Base-by-base conservation (phyloP, 2,797 vertebrate species). In the Poliocrania exsul region DNA sequence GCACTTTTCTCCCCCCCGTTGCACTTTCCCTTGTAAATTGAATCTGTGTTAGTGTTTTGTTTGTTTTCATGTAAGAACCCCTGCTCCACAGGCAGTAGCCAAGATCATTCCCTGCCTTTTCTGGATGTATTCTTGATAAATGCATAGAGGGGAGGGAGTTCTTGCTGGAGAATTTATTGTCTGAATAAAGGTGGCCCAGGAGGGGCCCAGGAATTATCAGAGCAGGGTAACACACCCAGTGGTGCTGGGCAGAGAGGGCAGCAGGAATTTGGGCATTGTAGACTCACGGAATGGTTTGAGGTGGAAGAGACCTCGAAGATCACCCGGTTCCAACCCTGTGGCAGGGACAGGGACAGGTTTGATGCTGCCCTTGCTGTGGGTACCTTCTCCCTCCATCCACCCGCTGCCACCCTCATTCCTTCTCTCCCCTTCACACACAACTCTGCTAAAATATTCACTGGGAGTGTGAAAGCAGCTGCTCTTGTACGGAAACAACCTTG, bases 361-460 rank as follows among this genome's bases (percentile, higher is more conserved):
- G 49, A 21, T 83, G 20, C 5, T 69, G 37, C 18, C 54, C 28
- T n/a, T 72, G 54, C 25, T 16, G 8, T 2, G 10, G 86, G 81
- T 16, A 0, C 51, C 51, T 56, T 38, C 17, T 58, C 16, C 33
- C 46, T 50, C 24, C 77, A n/a, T 15, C 54, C 4, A 8, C 28
- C 35, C 44, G 0, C 3, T 60, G 20, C 16, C 70, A 13, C n/a
- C 0, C 18, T 33, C 6, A 0, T 16, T n/a, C 50, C 37, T 21
- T 40, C 33, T 35, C 42, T 33, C 33, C 49, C 67, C 65, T 60
- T 29, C 18, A 5, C 21, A 25, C 46, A 13, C 4, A 0, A 1
- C 3, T 23, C 80, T 75, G 62, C 61, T 88, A n/a, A 88, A 84
- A 70, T 61, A 54, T 72, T 51, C 80, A 6, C 70, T n/a, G 75